These are phyloP conservation scores for Ormia ochracea DNA, from an alignment of 2,888 invertebrate species.

Conservation along the genomic window DNA sequence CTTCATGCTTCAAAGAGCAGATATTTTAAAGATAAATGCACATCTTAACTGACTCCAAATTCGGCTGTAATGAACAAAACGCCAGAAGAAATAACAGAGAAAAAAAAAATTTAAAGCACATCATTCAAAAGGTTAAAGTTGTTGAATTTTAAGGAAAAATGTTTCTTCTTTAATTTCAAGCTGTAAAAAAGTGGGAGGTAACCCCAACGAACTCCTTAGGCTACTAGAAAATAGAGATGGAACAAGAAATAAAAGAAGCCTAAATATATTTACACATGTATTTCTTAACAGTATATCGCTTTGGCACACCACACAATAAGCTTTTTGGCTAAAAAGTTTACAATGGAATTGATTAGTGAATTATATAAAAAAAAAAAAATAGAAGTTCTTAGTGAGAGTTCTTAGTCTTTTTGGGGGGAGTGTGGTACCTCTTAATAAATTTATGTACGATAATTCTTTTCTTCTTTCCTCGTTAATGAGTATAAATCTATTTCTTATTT, in stretches of 20 bases:
- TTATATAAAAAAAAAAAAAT: neutral
- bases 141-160: constrained; percentile 45
- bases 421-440: too few species aligned
- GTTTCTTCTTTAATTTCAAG: constrained; percentile 39
- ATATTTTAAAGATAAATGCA: constrained; percentile 15
- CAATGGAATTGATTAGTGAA: neutral
- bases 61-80: neutral
- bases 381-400: too few species aligned
- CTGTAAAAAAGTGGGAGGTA: constrained; percentile 51
- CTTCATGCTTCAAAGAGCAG: neutral
- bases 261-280: neutral
- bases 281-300: neutral
- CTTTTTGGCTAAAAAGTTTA: neutral
- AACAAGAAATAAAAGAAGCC: neutral
- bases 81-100: neutral
- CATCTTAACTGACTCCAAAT: constrained; percentile 28
- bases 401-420: too few species aligned
- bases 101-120: constrained; percentile 8
- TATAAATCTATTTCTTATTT: too few species aligned
- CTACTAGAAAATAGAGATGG: constrained; percentile 49
- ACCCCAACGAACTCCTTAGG: constrained; percentile 49
- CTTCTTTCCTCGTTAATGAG: too few species aligned
- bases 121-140: constrained; percentile 59
- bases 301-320: neutral
- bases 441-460: too few species aligned